Percentiles rank a stretch among this genome's conserved stretches.
Evolutionary conservation across 2,888 invertebrate genomes (phyloP).

Genomic region (Thereva unica): DNA sequence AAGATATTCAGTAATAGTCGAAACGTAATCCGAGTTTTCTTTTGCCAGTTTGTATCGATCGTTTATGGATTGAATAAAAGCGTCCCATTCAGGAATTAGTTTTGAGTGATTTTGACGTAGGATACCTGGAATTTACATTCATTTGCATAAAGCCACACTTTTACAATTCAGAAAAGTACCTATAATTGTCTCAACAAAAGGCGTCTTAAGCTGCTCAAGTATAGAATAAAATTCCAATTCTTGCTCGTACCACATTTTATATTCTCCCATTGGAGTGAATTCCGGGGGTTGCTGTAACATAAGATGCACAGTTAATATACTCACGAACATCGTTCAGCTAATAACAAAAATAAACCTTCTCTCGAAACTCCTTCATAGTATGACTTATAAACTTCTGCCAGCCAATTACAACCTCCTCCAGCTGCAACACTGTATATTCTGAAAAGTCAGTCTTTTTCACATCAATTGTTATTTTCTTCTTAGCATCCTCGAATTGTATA

Average conservation of each 20-base stretch:
- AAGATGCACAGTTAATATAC: background rate
- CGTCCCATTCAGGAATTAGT: slow-evolving; percentile 48
- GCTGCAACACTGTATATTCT: slow-evolving; percentile 56
- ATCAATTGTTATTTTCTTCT: slow-evolving; percentile 53
- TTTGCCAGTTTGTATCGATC: slow-evolving; percentile 52
- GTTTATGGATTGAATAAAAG: slow-evolving; percentile 45
- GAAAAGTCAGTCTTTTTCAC: slow-evolving; percentile 49
- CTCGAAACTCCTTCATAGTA: slow-evolving; percentile 51
- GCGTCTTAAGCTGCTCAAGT: slow-evolving; percentile 80
- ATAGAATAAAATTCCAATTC: slow-evolving; percentile 77
- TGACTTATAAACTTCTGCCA: slow-evolving; percentile 62
- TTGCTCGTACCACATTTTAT: slow-evolving; percentile 82
- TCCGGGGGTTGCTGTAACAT: slow-evolving; percentile 64
- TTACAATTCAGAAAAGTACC: slow-evolving; percentile 38
- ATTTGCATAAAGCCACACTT: background rate
- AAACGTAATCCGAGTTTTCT: slow-evolving; percentile 56
- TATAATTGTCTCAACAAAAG: slow-evolving; percentile 55
- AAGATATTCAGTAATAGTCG: slow-evolving; percentile 55
- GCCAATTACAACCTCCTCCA: slow-evolving; percentile 61
- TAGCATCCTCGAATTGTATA: slow-evolving; percentile 54
- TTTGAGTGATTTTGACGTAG: slow-evolving; percentile 45
- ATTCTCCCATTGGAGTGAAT: slow-evolving; percentile 81
- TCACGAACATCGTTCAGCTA: background rate
- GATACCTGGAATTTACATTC: slow-evolving; percentile 59
- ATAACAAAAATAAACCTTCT: slow-evolving; percentile 46